Percentiles rank a stretch among this genome's conserved stretches.
Conservation (phyloP, 2,888 invertebrate species). For the Drosophila aldrichi region DNA sequence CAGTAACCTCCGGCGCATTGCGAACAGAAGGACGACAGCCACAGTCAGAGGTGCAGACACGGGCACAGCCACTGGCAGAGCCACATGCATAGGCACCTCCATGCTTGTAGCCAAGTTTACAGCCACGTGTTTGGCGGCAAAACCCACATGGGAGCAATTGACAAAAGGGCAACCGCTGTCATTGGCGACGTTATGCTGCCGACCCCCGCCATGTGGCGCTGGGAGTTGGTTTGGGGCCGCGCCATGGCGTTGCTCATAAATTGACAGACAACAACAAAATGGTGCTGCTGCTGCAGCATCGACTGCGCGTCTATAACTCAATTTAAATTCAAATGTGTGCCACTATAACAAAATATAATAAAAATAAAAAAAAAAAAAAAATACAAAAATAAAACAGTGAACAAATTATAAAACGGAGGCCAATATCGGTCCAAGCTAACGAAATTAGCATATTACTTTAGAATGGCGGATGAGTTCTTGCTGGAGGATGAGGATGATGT, state of each 20-base stretch:
- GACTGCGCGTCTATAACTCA: constrained; percentile 63
- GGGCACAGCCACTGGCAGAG: background rate
- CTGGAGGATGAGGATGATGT: constrained; percentile 33
- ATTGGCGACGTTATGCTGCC: constrained; percentile 37
- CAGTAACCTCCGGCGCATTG: constrained; percentile 62
- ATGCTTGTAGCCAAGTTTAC: constrained; percentile 40
- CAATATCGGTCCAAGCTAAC: constrained; percentile 41
- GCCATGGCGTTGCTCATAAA: constrained; percentile 70
- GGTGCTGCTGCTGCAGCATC: constrained; percentile 41
- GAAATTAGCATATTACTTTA: constrained; percentile 61
- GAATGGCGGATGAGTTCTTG: constrained; percentile 59
- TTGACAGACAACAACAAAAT: constrained; percentile 64
- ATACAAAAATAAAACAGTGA: no score
- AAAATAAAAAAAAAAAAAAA: constrained; percentile 9
- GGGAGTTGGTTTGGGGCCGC: constrained; percentile 44
- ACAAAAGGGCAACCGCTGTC: constrained; percentile 75
- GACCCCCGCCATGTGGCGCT: constrained; percentile 53
- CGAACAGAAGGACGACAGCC: constrained; percentile 23
- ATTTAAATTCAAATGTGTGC: constrained; percentile 75
- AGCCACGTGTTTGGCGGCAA: constrained; percentile 74
- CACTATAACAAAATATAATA: constrained; percentile 17
- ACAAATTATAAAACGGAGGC: constrained; percentile 64
- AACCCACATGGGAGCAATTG: constrained; percentile 79
- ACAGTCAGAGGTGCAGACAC: background rate
- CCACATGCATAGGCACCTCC: background rate